phyloP scores from a whole-genome alignment of 2,113 vertebrate species.

The Hassar affinis region DNA sequence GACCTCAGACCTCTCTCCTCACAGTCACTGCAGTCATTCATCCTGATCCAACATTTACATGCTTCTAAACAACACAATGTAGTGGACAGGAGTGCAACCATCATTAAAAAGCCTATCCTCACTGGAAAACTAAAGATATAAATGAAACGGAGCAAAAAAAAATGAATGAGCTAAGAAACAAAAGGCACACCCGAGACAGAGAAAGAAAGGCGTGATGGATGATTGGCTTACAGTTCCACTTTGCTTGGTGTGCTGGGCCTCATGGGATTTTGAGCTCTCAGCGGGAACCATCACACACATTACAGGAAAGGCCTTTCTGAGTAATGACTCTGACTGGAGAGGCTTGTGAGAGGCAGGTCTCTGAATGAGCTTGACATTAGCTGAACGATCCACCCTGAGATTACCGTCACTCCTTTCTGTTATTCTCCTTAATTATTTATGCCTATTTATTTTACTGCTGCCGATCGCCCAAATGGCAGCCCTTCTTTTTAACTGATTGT shows the following conservation, averaged over 20 bases:
- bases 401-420: slow-evolving; percentile 38
- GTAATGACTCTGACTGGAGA: slow-evolving; percentile 48
- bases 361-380: slow-evolving; percentile 49
- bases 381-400: slow-evolving; percentile 37
- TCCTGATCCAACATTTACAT: neutral
- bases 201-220: neutral
- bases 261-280: slow-evolving; percentile 40
- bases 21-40: neutral
- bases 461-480: slow-evolving; percentile 40
- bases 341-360: slow-evolving; percentile 30
- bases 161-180: neutral
- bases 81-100: neutral
- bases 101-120: neutral
- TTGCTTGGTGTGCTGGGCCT: slow-evolving; percentile 26
- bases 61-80: neutral
- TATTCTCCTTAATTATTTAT: slow-evolving; percentile 56
- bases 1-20: neutral
- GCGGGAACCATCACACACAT: slow-evolving; percentile 48
- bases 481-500: slow-evolving; percentile 51
- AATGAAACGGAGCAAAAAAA: neutral
- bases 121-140: neutral
- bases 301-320: slow-evolving; percentile 46
- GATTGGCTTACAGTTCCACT: slow-evolving; percentile 31
- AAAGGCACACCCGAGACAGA: neutral
- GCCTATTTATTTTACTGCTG: slow-evolving; percentile 51